Evolutionary conservation across 1,140 invertebrate genomes (phyloP), one percentile per base, ranked within the genome.

Genomic region (Venustaconcha ellipsiformis): DNA sequence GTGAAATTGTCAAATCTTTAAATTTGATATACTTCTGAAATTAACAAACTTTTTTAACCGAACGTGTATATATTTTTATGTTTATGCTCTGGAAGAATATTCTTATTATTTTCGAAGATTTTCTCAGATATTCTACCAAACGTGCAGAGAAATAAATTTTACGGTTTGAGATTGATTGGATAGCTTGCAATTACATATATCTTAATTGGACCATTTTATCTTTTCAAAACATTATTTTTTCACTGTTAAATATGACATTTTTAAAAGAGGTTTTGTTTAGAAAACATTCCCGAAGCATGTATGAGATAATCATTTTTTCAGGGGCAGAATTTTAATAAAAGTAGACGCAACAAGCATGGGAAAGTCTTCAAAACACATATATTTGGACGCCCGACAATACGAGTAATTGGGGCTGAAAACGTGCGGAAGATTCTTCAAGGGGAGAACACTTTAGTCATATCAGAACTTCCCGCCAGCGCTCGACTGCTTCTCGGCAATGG

Each of bases 321-420:
- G 87, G 77, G 80, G 55, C 76, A 71, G 14, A 57, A 79, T 14
- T 88, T 85, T 75, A 87, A 81, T 74, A 77, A 77, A 23, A 62
- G 55, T 14, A 75, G 82, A 57, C 63, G 80, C 11, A 57, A 70
- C 30, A 75, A 74, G 57, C 86, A 86, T 70, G 87, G 87, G 1
- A 57, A 81, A 15, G 76, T 88, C 17, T 88, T 82, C 80, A 86
- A 83, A 72, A 88, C 86, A 12, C 87, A 88, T 68, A 26, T 88
- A 4, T 70, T 88, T 20, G 86, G 86, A 26, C 67, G 75, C 6
- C 85, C 86, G n/a, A 86, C 84, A 13, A 82, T 88, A 14, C 73
- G 87, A 8, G 82, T 87, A 13, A 74, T 79, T 14, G 86, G 86
- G 5, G 78, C 80, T 55, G 62, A 81, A 23, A 81, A 86, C 74